Evolutionary conservation across 2,113 vertebrate genomes (phyloP), one percentile per base, ranked within the genome.

Genomic region (Oryzias javanicus): DNA sequence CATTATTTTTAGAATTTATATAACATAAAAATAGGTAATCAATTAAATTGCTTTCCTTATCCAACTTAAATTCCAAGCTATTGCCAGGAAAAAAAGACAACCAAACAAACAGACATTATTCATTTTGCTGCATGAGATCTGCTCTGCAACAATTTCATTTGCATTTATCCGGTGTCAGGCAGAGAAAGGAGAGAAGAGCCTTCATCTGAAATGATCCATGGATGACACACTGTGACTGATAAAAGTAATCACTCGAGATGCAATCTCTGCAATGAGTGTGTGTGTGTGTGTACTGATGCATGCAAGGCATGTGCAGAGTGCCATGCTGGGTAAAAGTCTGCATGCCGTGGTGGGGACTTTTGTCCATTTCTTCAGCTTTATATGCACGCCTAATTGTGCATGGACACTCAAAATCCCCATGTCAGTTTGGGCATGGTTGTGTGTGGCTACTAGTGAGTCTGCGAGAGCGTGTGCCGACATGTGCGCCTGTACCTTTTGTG

Each of bases 61-160:
- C 7, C 8, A 41, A n/a, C 42, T 52, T 25, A 55, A 72, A 64
- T 40, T 64, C 19, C 44, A 48, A 58, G 56, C 42, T 47, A 18
- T 42, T 27, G 64, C 54, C 49, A 69, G 24, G 17, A n/a, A 19
- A 47, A 46, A 46, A 18, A 46, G 16, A 46, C 41, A 56, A 53
- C 14, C 68, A 72, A 87, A 90, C 83, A 81, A 78, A 70, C 56
- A 85, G 68, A 18, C 41, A 77, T 85, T 79, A 72, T 86, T 82
- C 78, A 81, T 80, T 80, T 78, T 81, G 56, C 76, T 67, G 73
- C 70, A 85, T 77, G 70, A 74, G 81, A 78, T 56, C 76, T 74
- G 79, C 81, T 86, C 81, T 77, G 83, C 46, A 81, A 84, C 83
- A 81, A 78, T 69, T 53, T 91, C 75, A 90, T 91, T 93, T 89